Evolutionary conservation across 2,113 vertebrate species (phyloP).

Genomic region (Phylloscopus trochilus): DNA sequence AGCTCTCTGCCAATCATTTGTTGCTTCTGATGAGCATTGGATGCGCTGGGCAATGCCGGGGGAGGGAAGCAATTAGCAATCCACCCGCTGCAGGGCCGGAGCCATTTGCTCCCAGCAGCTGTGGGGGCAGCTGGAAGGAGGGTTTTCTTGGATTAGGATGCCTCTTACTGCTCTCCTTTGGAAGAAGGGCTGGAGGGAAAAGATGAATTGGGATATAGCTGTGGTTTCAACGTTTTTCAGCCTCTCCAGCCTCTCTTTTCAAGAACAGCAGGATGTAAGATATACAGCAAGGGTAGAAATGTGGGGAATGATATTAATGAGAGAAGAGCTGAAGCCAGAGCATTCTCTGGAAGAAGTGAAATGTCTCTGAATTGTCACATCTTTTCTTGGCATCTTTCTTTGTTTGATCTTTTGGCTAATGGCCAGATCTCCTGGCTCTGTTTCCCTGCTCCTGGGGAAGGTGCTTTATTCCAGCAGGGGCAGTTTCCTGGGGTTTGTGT

Average conservation of each 20-base stretch:
- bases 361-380: rapidly evolving
- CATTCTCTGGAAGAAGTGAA: neutral
- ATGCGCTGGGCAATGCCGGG: neutral
- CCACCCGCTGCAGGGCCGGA: neutral
- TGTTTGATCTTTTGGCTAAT: neutral
- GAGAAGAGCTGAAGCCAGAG: neutral
- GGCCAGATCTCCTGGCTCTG: neutral
- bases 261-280: neutral
- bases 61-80: neutral
- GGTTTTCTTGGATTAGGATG: neutral
- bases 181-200: neutral
- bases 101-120: neutral
- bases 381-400: neutral
- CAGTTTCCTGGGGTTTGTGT: neutral
- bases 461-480: neutral
- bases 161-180: neutral
- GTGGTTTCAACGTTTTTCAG: neutral
- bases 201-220: neutral
- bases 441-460: neutral
- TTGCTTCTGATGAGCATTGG: neutral
- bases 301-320: neutral
- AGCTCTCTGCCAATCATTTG: neutral
- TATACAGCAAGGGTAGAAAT: neutral
- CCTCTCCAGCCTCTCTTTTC: neutral
- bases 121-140: neutral